A percentile compares a stretch with the other conserved stretches of the same genome.
phyloP scores from a whole-genome alignment of 1,140 invertebrate genomes.

The Zaprionus ornatus region DNA sequence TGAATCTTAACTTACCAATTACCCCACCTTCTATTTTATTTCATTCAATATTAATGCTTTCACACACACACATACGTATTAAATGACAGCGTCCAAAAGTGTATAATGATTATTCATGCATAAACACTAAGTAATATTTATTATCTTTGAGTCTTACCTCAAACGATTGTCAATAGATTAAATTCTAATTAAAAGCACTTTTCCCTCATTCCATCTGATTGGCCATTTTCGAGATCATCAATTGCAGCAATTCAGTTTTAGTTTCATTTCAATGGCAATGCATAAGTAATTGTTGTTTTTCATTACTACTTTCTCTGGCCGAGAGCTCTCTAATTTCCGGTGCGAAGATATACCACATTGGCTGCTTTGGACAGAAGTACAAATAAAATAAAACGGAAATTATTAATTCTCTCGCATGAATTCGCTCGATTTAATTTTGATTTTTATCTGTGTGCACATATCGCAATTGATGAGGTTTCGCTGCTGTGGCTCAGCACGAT shows the following conservation, averaged over 20 bases:
- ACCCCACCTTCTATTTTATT: too few species aligned
- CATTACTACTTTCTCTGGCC: slow-evolving; percentile 1
- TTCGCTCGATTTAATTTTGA: slow-evolving; percentile 74
- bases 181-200: background rate
- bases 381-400: slow-evolving; percentile 63
- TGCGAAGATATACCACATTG: slow-evolving; percentile 10
- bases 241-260: slow-evolving; percentile 14
- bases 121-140: background rate
- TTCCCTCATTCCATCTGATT: background rate
- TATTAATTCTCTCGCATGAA: slow-evolving; percentile 78
- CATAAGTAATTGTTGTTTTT: slow-evolving; percentile 19
- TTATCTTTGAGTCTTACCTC: background rate
- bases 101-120: background rate
- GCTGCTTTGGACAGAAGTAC: slow-evolving; percentile 11
- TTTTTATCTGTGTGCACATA: slow-evolving; percentile 63
- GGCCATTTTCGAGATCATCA: background rate
- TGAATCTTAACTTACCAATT: too few species aligned
- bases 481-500: slow-evolving; percentile 8
- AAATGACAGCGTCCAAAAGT: background rate
- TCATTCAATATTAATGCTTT: background rate
- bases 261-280: background rate
- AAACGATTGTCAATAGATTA: background rate
- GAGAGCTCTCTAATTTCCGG: slow-evolving; percentile 46
- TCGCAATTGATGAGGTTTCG: slow-evolving; percentile 53
- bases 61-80: background rate